phyloP scores from a whole-genome alignment of 2,888 invertebrate species.

The Anthrax anthrax region DNA sequence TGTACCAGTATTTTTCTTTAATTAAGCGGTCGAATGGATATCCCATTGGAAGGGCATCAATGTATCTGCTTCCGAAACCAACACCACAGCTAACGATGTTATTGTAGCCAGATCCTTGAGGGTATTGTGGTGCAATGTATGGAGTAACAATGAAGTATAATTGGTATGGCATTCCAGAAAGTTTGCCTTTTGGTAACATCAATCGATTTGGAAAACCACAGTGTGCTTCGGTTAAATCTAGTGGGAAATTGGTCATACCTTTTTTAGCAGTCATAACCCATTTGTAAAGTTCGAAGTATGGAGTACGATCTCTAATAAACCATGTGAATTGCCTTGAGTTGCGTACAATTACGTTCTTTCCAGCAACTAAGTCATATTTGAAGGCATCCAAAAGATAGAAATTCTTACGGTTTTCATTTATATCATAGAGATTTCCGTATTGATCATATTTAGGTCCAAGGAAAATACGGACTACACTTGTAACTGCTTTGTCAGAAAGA shows the following conservation, averaged over 20 bases:
- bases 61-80: conserved; percentile 38
- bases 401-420: conserved; percentile 44
- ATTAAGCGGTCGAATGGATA: conserved; percentile 61
- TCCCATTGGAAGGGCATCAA: conserved; percentile 51
- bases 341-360: conserved; percentile 52
- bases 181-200: conserved; percentile 53
- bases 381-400: conserved; percentile 52
- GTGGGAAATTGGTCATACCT: conserved; percentile 38
- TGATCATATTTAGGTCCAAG: conserved; percentile 55
- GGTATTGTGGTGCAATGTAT: conserved; percentile 36
- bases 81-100: conserved; percentile 38
- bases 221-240: conserved; percentile 41
- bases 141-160: conserved; percentile 49
- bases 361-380: conserved; percentile 43
- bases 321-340: conserved; percentile 51
- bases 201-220: conserved; percentile 58
- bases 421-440: conserved; percentile 39
- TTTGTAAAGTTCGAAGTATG: conserved; percentile 48
- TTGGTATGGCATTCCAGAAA: conserved; percentile 49
- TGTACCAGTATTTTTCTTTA: conserved; percentile 42
- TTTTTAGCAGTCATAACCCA: conserved; percentile 44
- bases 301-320: conserved; percentile 44
- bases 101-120: conserved; percentile 36
- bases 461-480: conserved; percentile 50
- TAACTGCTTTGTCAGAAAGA: conserved; percentile 40